Evolutionary conservation across 2,888 invertebrate species (phyloP).

Genomic region (Spatulosminthurus flaviceps): DNA sequence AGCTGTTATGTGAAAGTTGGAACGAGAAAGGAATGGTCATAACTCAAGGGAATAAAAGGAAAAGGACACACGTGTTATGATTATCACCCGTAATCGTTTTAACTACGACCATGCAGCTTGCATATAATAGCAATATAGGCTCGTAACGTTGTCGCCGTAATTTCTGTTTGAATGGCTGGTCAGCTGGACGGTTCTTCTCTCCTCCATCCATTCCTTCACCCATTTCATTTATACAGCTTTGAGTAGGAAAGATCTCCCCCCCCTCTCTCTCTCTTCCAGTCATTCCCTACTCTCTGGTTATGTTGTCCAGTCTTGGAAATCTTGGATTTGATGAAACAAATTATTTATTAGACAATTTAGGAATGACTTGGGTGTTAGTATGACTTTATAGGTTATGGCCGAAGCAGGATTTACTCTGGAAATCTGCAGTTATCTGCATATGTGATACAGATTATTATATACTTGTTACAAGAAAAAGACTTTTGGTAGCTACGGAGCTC

Average conservation of each 20-base stretch:
- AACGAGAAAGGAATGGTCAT: slow-evolving; percentile 21
- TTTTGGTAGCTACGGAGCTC: no score
- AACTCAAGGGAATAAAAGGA: slow-evolving; percentile 40
- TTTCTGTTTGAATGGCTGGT: neutral
- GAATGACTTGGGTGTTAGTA: slow-evolving; percentile 5
- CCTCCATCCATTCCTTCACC: no score
- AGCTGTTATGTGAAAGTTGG: neutral
- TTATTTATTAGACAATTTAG: slow-evolving; percentile 6
- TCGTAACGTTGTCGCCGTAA: slow-evolving; percentile 21
- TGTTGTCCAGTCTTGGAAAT: neutral
- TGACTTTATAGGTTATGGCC: no score
- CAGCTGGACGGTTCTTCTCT: no score
- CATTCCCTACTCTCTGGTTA: neutral
- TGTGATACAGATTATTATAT: no score
- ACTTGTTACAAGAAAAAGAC: no score
- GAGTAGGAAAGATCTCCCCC: neutral
- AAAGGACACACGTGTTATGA: slow-evolving; percentile 45
- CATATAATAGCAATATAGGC: slow-evolving; percentile 22
- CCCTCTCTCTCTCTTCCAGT: neutral
- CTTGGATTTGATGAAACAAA: slow-evolving; percentile 18
- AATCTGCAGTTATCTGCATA: no score
- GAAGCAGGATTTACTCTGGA: no score
- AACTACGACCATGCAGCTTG: slow-evolving; percentile 28
- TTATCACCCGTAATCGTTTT: slow-evolving; percentile 40
- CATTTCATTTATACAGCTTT: neutral